Evolutionary conservation across 23 tunicate genomes (phyloP), one percentile per base, ranked within the genome.

Genomic region (Trididemnum nubilum): DNA sequence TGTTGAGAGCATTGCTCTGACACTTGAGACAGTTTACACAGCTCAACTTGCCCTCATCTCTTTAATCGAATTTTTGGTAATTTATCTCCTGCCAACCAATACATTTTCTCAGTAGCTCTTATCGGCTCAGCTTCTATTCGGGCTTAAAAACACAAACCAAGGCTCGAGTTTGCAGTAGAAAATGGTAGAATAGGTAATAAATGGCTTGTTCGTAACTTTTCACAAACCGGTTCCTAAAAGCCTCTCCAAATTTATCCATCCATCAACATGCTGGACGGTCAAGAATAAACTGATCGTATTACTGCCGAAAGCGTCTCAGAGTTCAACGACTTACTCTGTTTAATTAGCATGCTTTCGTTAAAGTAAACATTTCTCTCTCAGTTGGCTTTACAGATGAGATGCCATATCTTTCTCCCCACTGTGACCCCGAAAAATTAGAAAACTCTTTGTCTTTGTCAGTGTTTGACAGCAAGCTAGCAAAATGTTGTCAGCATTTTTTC

Each of bases 21-120:
- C 87, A 83, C 87, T 74, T 65, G 73, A 76, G 88, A 85, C 88
- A 85, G 88, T 85, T 77, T 85, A 85, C 82, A 85, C 88, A 64
- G 88, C 86, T 67, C 65, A 38, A 58, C 69, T 50, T 30, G 69
- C 37, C 27, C 71, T 25, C 82, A 52, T 29, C 39, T 54, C 73
- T 19, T 34, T 82, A 82, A 82, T 82, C 86, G 86, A 82, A 82
- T 82, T 70, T 82, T 82, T 67, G 44, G 52, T 78, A 51, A 82
- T 82, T 82, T 74, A 71, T 73, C 59, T 38, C 79, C 19, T 25
- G 61, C 26, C 79, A 49, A 73, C 74, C 27, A 67, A 5, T 12
- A 15, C 21, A 4, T 9, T 44, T 44, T 44, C 54, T 44, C 12
- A 15, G 12, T 44, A 44, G 54, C 54, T 44, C 54, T 44, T 44